Percentiles rank a stretch among this genome's conserved stretches.
These are phyloP conservation scores for Prionace glauca DNA, from an alignment of 2,797 vertebrate species.

Conservation along the genomic window DNA sequence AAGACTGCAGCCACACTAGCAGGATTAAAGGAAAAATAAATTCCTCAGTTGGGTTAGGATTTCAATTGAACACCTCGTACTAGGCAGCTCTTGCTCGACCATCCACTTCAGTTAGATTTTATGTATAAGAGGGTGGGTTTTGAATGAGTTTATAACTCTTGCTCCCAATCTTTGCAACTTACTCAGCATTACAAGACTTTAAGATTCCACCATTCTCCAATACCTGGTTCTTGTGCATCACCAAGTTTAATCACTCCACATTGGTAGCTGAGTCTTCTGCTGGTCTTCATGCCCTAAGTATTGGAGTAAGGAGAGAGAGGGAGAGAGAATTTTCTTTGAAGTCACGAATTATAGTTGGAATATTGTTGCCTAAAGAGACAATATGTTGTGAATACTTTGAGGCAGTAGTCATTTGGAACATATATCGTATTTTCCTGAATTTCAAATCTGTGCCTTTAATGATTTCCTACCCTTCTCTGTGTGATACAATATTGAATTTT, in stretches of 20 bases:
- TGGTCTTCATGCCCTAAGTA: not conserved
- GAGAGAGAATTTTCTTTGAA: not conserved
- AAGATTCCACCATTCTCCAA: not conserved
- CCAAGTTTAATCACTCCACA: not conserved
- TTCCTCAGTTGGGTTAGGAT: not conserved
- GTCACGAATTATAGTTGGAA: not conserved
- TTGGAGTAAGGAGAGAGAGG: too few species aligned
- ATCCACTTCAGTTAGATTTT: not conserved
- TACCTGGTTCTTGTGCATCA: not conserved
- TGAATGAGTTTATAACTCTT: not conserved
- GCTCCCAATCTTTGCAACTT: not conserved
- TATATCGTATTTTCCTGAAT: not conserved
- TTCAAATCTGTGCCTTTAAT: not conserved
- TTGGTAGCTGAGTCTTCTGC: not conserved
- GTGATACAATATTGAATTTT: not conserved
- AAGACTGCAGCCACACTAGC: too few species aligned
- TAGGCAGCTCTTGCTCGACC: not conserved
- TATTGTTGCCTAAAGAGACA: not conserved
- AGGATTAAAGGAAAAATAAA: not conserved
- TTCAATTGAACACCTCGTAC: not conserved
- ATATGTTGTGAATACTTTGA: not conserved
- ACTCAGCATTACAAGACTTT: not conserved
- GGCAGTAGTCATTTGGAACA: not conserved
- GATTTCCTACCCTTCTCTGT: not conserved
- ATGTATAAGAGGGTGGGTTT: not conserved